Evolutionary conservation across 2,888 invertebrate genomes (phyloP).

Genomic region (Caenorhabditis zanzibari): DNA sequence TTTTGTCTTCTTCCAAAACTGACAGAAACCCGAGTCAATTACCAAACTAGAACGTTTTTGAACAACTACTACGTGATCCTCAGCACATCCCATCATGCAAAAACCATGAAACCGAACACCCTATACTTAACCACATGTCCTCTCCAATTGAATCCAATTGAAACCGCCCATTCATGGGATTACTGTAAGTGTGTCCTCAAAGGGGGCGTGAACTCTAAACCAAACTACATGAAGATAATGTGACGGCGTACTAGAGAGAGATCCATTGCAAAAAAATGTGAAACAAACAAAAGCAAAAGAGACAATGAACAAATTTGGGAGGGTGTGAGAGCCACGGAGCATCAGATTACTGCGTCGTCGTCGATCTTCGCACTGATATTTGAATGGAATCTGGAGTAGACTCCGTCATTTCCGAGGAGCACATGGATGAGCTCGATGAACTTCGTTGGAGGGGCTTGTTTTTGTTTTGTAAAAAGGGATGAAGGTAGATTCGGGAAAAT

Average conservation of each 20-base stretch:
- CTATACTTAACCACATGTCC: neutral
- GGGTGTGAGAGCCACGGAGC: constrained; percentile 57
- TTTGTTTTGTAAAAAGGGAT: neutral
- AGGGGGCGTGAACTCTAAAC: constrained; percentile 21
- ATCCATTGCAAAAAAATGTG: constrained; percentile 20
- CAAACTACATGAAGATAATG: constrained; percentile 39
- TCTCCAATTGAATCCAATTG: too few species aligned
- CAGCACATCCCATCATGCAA: neutral
- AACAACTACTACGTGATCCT: too few species aligned
- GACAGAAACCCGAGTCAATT: too few species aligned
- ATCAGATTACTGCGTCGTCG: constrained; percentile 36
- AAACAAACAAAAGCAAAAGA: constrained; percentile 18
- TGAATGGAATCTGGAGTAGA: constrained; percentile 9
- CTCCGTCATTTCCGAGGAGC: constrained; percentile 54
- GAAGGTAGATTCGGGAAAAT: neutral
- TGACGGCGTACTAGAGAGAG: neutral
- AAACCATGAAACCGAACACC: neutral
- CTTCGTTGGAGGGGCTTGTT: neutral
- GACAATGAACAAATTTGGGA: constrained; percentile 51
- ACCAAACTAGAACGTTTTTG: too few species aligned
- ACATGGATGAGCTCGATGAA: constrained; percentile 11
- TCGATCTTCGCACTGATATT: constrained; percentile 53
- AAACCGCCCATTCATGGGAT: neutral
- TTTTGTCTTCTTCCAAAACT: too few species aligned
- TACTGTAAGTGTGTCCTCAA: constrained; percentile 41